Conservation (phyloP, 2,888 invertebrate genomes). For the Venustoraphidia nigricollis region DNA sequence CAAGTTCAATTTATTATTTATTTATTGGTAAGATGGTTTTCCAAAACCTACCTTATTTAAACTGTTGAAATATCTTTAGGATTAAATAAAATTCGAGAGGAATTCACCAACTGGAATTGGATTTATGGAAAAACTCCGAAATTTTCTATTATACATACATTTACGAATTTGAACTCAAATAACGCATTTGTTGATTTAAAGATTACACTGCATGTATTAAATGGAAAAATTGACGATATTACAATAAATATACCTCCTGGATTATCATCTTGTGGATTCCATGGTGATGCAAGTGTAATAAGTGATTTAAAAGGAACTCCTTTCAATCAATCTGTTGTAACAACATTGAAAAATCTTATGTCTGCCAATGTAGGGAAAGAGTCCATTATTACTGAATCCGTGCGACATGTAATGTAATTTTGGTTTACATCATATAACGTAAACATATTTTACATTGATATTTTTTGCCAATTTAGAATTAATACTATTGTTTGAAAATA, state of each 20-base stretch:
- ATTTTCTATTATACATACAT: slow-evolving; percentile 54
- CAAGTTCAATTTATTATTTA: slow-evolving; percentile 18
- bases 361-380: slow-evolving; percentile 15
- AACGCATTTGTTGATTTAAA: slow-evolving; percentile 34
- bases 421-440: no score
- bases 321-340: slow-evolving; percentile 46
- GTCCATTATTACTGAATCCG: no score
- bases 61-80: slow-evolving; percentile 29
- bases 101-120: slow-evolving; percentile 76
- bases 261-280: slow-evolving; percentile 39
- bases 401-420: no score
- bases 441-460: no score
- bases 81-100: slow-evolving; percentile 48
- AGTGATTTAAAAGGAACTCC: slow-evolving; percentile 47
- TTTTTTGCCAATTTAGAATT: no score
- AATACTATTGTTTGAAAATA: no score
- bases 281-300: slow-evolving; percentile 47
- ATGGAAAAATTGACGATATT: slow-evolving; percentile 49
- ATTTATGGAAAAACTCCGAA: slow-evolving; percentile 74
- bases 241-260: slow-evolving; percentile 46
- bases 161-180: slow-evolving; percentile 39
- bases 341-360: slow-evolving; percentile 31
- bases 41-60: background rate
- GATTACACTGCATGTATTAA: slow-evolving; percentile 46
- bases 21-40: background rate